A percentile compares a stretch with the other conserved stretches of the same genome.
Evolutionary conservation across 2,888 invertebrate genomes (phyloP).

Genomic region (Cancer borealis): DNA sequence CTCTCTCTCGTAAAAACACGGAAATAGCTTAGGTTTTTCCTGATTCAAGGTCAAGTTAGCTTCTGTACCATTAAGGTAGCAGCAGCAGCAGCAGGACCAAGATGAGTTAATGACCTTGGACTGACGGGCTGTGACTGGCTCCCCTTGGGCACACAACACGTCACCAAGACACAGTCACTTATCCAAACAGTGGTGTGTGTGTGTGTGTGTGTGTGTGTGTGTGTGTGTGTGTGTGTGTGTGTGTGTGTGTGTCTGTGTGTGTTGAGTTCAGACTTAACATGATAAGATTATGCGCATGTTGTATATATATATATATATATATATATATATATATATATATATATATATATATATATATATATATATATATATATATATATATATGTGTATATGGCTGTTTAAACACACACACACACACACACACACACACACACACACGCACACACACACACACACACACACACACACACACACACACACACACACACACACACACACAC

Average conservation of each 20-base stretch:
- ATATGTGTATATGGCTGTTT: too few species aligned
- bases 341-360: too few species aligned
- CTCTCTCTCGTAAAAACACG: too few species aligned
- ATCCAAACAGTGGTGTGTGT: background rate
- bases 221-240: constrained; percentile 34
- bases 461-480: too few species aligned
- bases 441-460: too few species aligned
- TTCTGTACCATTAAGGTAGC: background rate
- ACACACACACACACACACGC: too few species aligned
- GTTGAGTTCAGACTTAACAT: background rate
- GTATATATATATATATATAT: too few species aligned
- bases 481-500: too few species aligned
- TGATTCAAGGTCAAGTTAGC: background rate
- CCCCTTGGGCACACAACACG: background rate
- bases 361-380: too few species aligned
- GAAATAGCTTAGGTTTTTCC: background rate
- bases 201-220: constrained; percentile 11
- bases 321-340: too few species aligned
- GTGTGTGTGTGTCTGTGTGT: constrained; percentile 33
- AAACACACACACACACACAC: background rate
- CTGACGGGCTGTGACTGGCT: background rate
- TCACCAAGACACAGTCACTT: background rate
- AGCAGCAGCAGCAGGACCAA: background rate
- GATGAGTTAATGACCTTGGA: constrained; percentile 22
- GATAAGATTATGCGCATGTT: background rate